Percentiles rank a stretch among this genome's conserved stretches.
Evolutionary conservation across 2,797 vertebrate genomes (phyloP).

Genomic region (Rhodeus uyekii): DNA sequence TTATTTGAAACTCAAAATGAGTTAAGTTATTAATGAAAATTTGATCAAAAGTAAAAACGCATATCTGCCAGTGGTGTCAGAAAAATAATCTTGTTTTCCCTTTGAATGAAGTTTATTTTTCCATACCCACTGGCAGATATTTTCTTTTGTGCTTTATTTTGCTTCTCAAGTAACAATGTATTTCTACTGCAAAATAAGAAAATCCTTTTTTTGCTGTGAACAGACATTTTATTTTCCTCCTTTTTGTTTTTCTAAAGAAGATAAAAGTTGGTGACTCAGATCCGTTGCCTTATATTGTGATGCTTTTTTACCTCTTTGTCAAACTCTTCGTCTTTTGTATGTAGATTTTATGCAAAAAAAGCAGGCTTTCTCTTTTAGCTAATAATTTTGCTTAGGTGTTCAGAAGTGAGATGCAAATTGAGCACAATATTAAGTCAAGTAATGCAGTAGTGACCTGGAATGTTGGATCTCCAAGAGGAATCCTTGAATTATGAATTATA

Average conservation of each 20-base stretch:
- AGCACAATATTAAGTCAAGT: slow-evolving; percentile 34
- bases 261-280: slow-evolving; percentile 43
- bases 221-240: slow-evolving; percentile 5
- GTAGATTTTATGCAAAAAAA: slow-evolving; percentile 51
- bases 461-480: slow-evolving; percentile 27
- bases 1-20: neutral
- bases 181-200: no score
- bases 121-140: neutral
- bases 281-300: slow-evolving; percentile 62
- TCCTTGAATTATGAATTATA: slow-evolving; percentile 33
- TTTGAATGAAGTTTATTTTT: no score
- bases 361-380: slow-evolving; percentile 38
- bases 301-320: slow-evolving; percentile 37
- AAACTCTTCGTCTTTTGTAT: slow-evolving; percentile 40
- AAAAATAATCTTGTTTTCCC: neutral
- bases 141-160: neutral
- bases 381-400: slow-evolving; percentile 34
- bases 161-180: no score
- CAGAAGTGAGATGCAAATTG: slow-evolving; percentile 36
- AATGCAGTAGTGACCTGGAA: slow-evolving; percentile 33
- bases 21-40: neutral
- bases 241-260: neutral
- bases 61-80: neutral
- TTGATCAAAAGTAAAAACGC: neutral
- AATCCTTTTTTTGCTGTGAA: no score